Percentiles rank a stretch among this genome's conserved stretches.
Conservation (phyloP, 2,113 vertebrate species). For the Cinclus cinclus region DNA sequence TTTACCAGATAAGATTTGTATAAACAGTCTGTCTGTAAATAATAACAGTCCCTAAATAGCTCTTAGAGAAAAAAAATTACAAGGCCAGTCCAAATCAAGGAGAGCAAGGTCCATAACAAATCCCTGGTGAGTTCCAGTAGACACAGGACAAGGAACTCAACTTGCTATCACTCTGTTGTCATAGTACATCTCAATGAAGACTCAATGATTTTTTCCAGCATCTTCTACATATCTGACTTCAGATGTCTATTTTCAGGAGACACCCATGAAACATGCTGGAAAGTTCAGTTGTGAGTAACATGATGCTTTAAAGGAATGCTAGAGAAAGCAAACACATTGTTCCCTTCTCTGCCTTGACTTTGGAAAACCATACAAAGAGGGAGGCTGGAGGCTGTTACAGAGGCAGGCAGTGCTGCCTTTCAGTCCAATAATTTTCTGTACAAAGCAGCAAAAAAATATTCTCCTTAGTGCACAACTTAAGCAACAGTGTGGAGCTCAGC, state of each 20-base stretch:
- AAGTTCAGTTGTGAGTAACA: background rate
- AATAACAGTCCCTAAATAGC: background rate
- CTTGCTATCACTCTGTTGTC: background rate
- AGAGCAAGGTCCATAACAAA: background rate
- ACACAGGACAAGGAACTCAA: background rate
- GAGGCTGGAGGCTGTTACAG: background rate
- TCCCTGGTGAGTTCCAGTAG: background rate
- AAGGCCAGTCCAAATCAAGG: background rate
- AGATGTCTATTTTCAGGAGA: background rate
- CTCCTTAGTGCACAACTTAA: background rate
- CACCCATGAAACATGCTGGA: background rate
- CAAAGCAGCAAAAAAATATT: background rate
- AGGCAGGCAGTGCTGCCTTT: background rate
- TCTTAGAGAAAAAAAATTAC: background rate
- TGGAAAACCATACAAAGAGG: background rate
- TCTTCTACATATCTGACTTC: background rate
- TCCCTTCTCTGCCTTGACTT: background rate
- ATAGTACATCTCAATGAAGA: background rate
- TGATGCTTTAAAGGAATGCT: background rate
- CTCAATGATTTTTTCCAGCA: background rate
- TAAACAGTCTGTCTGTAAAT: background rate
- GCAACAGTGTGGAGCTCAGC: no score
- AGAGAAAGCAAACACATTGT: rapidly evolving
- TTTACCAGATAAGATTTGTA: background rate
- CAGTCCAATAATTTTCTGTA: background rate